Conservation (phyloP, 2,113 vertebrate species). For the Sigmodon hispidus region DNA sequence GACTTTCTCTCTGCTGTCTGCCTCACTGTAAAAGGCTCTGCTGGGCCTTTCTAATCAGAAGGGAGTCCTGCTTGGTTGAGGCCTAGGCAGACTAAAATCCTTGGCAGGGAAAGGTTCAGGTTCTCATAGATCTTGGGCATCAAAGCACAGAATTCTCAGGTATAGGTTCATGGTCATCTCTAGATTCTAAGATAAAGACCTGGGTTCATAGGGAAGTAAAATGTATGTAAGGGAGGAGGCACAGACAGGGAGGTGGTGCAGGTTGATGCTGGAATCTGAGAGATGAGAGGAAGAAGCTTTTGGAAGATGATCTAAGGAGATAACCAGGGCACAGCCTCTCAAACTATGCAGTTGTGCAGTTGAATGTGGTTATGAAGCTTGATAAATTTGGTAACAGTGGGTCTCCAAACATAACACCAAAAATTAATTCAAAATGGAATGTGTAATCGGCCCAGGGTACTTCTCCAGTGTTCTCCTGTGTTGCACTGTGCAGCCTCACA, state of each 20-base stretch:
- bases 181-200: not conserved
- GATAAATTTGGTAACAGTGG: not conserved
- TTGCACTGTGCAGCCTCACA: no score
- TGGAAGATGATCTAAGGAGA: not conserved
- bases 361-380: not conserved
- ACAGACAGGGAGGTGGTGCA: not conserved
- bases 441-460: not conserved
- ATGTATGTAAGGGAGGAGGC: not conserved
- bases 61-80: not conserved
- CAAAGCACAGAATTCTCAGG: not conserved
- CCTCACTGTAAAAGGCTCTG: constrained; percentile 3
- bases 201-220: not conserved
- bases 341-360: not conserved
- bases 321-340: not conserved
- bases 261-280: not conserved
- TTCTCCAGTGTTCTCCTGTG: no score
- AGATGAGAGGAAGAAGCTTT: constrained; percentile 14
- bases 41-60: constrained; percentile 7
- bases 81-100: not conserved
- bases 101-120: not conserved
- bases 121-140: not conserved
- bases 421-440: not conserved
- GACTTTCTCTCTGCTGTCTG: not conserved
- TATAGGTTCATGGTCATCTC: not conserved
- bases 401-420: not conserved